These are phyloP conservation scores for Zaprionus capensis DNA, from an alignment of 1,140 invertebrate species.

Conservation along the genomic window DNA sequence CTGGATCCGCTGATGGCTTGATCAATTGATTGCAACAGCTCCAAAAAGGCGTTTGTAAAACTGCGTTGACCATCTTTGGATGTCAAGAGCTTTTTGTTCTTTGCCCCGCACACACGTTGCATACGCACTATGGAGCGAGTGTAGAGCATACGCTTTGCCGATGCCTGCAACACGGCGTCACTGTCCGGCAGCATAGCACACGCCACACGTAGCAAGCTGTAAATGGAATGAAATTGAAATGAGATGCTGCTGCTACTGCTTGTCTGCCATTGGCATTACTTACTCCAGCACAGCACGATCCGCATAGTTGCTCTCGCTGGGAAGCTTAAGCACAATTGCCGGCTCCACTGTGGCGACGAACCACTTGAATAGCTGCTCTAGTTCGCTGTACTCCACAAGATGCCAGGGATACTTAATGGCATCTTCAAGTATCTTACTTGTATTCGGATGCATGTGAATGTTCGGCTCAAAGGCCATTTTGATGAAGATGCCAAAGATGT, in stretches of 20 bases:
- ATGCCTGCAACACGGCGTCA: constrained; percentile 44
- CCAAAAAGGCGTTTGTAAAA: constrained; percentile 63
- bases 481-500: constrained; percentile 87
- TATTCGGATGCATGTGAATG: constrained; percentile 86
- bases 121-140: constrained; percentile 66
- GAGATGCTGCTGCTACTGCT: constrained; percentile 16
- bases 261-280: constrained; percentile 31
- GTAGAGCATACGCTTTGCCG: constrained; percentile 76
- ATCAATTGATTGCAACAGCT: constrained; percentile 67
- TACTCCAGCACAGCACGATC: constrained; percentile 85
- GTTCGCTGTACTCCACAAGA: constrained; percentile 87
- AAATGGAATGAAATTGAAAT: neutral
- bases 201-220: constrained; percentile 64
- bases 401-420: constrained; percentile 90
- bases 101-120: constrained; percentile 65
- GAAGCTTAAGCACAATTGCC: constrained; percentile 87
- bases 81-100: constrained; percentile 70
- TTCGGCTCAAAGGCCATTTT: constrained; percentile 90
- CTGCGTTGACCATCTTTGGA: constrained; percentile 72
- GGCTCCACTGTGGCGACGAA: constrained; percentile 91
- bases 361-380: constrained; percentile 90
- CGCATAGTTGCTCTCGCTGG: constrained; percentile 81
- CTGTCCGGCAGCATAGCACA: constrained; percentile 72
- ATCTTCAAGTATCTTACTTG: constrained; percentile 86
- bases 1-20: constrained; percentile 46